phyloP scores from a whole-genome alignment of 53 echinoderm and acorn worm genomes.

The Holothuria scabra region DNA sequence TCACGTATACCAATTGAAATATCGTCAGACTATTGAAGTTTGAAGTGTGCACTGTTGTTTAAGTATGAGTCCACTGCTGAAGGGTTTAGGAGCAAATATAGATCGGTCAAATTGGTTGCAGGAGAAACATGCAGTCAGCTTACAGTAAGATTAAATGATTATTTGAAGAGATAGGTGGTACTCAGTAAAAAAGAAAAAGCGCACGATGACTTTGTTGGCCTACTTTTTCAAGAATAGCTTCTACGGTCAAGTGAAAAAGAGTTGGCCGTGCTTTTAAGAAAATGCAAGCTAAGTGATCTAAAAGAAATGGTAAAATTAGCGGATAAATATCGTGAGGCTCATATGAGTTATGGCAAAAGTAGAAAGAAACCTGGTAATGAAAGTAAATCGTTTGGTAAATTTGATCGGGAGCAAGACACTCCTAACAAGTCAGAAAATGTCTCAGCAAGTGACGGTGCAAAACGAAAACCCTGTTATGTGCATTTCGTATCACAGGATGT shows the following conservation, averaged over 20 bases:
- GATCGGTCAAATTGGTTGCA: conserved; percentile 1
- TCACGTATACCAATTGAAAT: not conserved
- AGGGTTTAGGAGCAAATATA: conserved; percentile 36
- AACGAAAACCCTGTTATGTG: too few relatives aligned
- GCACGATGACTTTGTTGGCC: conserved; percentile 25
- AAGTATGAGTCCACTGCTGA: conserved; percentile 22
- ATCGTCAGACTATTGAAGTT: not conserved
- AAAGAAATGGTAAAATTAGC: conserved; percentile 29
- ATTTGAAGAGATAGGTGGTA: conserved; percentile 40
- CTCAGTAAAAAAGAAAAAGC: conserved; percentile 2
- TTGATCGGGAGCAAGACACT: too few relatives aligned
- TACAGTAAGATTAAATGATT: conserved; percentile 22
- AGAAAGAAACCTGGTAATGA: too few relatives aligned
- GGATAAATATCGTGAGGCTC: conserved; percentile 25
- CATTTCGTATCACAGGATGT: too few relatives aligned
- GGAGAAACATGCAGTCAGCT: conserved; percentile 35
- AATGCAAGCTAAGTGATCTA: not conserved
- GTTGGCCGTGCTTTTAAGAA: conserved; percentile 11
- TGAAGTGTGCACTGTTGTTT: conserved; percentile 35
- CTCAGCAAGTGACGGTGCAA: too few relatives aligned
- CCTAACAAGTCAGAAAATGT: too few relatives aligned
- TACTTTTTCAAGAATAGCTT: conserved; percentile 46
- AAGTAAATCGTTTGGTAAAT: too few relatives aligned
- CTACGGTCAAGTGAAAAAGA: conserved; percentile 29
- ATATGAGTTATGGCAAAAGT: not conserved